A percentile compares a stretch with the other conserved stretches of the same genome.
Conservation (phyloP, 2,113 vertebrate species). For the Malurus alboscapulatus region DNA sequence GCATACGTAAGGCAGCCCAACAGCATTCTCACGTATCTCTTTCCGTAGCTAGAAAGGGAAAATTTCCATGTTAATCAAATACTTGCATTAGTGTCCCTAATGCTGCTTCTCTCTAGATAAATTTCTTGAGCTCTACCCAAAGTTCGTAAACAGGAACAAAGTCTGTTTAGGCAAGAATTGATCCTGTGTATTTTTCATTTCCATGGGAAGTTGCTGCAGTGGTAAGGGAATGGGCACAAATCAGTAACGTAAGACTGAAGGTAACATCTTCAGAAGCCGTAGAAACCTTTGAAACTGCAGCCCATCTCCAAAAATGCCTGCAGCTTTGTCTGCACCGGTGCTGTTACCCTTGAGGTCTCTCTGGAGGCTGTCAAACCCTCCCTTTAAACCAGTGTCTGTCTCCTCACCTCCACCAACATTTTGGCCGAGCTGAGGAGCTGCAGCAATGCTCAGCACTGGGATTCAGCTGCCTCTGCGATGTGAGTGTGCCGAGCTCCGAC, state of each 20-base stretch:
- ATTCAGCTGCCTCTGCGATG: rapidly evolving
- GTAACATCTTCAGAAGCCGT: not conserved
- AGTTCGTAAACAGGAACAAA: not conserved
- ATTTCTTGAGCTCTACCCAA: not conserved
- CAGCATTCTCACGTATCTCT: not conserved
- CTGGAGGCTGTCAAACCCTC: not conserved
- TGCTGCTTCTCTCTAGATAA: not conserved
- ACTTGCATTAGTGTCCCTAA: not conserved
- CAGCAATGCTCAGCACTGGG: rapidly evolving
- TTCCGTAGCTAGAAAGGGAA: not conserved
- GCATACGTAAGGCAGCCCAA: not conserved
- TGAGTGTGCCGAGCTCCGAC: rapidly evolving
- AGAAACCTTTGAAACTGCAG: not conserved
- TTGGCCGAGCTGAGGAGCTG: not conserved
- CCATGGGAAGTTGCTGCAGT: not conserved
- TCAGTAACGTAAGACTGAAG: not conserved
- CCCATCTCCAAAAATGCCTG: not conserved
- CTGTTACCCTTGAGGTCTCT: not conserved
- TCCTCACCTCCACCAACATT: not conserved
- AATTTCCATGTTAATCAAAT: not conserved
- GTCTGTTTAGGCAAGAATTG: not conserved
- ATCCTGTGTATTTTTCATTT: not conserved
- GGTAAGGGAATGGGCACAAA: not conserved
- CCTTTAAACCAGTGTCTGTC: not conserved
- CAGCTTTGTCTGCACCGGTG: not conserved